A percentile compares a stretch with the other conserved stretches of the same genome.
Evolutionary conservation across 2,113 vertebrate species (phyloP).

Genomic region (Lepus europaeus): DNA sequence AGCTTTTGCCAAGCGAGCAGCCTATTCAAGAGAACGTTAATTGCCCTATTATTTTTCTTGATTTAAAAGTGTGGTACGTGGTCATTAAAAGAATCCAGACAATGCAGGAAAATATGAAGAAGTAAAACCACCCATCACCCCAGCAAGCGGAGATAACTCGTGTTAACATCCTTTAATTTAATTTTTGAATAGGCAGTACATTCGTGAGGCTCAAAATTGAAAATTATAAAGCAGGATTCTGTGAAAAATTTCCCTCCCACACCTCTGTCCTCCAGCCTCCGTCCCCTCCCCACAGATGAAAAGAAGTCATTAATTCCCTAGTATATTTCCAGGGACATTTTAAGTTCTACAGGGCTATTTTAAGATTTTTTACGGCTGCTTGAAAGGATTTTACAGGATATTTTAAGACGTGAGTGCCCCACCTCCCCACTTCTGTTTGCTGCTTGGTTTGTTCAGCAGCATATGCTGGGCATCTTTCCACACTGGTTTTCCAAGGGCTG

Average conservation of each 20-base stretch:
- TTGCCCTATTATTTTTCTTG: conserved; percentile 70
- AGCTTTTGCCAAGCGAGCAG: neutral
- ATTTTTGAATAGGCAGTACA: conserved; percentile 76
- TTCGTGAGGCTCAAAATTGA: conserved; percentile 72
- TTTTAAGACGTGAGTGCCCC: neutral
- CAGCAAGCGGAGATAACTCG: conserved; percentile 66
- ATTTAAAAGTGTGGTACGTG: conserved; percentile 69
- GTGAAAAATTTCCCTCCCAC: conserved; percentile 59
- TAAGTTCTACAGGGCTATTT: conserved; percentile 47
- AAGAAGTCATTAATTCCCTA: conserved; percentile 60
- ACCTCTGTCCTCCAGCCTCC: neutral
- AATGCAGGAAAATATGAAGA: conserved; percentile 61
- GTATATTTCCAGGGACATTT: conserved; percentile 47
- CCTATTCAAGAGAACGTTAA: conserved; percentile 65
- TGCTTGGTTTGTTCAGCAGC: conserved; percentile 15
- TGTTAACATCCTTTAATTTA: conserved; percentile 72
- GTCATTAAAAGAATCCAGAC: conserved; percentile 64
- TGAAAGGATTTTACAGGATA: neutral
- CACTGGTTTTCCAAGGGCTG: neutral
- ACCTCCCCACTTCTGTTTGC: neutral
- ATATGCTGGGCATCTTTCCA: neutral
- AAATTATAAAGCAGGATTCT: conserved; percentile 66
- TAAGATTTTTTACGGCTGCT: conserved; percentile 22
- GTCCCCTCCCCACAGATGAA: conserved; percentile 1
- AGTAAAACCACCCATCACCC: conserved; percentile 51